Evolutionary conservation across 2,888 invertebrate species (phyloP).

Genomic region (Xanthia icteritia): DNA sequence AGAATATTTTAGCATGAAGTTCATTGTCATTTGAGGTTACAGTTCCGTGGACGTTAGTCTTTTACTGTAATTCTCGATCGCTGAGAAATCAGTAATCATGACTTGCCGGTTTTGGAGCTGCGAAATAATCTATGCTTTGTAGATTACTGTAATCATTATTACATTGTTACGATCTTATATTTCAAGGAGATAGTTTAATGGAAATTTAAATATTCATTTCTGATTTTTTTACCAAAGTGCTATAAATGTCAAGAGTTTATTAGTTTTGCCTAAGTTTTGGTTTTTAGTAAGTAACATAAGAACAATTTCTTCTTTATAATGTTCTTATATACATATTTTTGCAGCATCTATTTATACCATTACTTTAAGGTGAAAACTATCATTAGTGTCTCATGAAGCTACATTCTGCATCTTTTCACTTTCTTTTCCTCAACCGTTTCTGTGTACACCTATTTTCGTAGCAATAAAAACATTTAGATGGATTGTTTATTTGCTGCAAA

Average conservation of each 20-base stretch:
- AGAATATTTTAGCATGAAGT: constrained; percentile 47
- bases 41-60: constrained; percentile 42
- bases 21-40: constrained; percentile 50
- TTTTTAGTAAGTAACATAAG: not conserved
- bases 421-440: constrained; percentile 30
- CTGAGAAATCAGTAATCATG: constrained; percentile 38
- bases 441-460: constrained; percentile 21
- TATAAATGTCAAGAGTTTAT: not conserved
- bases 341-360: not conserved
- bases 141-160: constrained; percentile 25
- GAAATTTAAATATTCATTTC: not conserved
- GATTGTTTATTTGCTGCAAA: constrained; percentile 19
- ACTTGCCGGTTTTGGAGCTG: constrained; percentile 18
- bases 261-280: not conserved
- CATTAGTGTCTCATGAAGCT: constrained; percentile 21
- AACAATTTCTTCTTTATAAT: not conserved
- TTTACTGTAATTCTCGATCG: constrained; percentile 24
- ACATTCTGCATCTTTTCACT: constrained; percentile 30
- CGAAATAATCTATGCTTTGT: constrained; percentile 3
- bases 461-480: constrained; percentile 30
- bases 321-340: not conserved
- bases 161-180: constrained; percentile 8
- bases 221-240: not conserved
- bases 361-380: constrained; percentile 16
- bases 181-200: constrained; percentile 12